Evolutionary conservation across 1,140 invertebrate species (phyloP), one percentile per base, ranked within the genome.

Genomic region (Charaxes varanes): DNA sequence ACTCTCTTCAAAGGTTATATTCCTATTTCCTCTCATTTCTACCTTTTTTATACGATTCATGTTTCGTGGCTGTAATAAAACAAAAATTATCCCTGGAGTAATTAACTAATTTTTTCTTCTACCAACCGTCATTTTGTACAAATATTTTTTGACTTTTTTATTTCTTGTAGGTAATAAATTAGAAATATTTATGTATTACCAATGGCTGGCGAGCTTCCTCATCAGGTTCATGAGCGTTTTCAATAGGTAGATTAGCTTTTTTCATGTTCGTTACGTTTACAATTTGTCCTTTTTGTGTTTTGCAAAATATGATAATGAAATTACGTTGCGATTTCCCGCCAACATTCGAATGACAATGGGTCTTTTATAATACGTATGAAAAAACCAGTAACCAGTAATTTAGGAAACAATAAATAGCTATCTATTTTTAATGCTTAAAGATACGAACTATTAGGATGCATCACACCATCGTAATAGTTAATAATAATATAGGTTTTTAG

Each of bases 191-290:
- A 32, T n/a, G n/a, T n/a, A 36, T 58, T 62, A 77, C 72, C 30
- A 17, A 22, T 6, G 61, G 58, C 28, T 65, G 63, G 18, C 26
- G 43, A 13, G 70, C 74, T 59, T 56, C 66, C 58, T 79, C 70
- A 11, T 28, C 23, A 4, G 72, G 70, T 51, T 70, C 66, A 23
- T 33, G 24, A 21, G 72, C 67, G 3, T 33, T 69, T 52, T 60
- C 61, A 11, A 30, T 47, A n/a, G 74, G 62, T 38, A 74, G 55
- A 49, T 56, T 60, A 11, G 31, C 66, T 31, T 51, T 54, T 17
- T 65, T 36, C 65, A 69, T 71, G 12, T 21, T 42, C 17, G 15
- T 28, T 15, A 14, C 4, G n/a, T 28, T n/a, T n/a, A n/a, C n/a
- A n/a, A n/a, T n/a, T n/a, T n/a, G n/a, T n/a, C n/a, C n/a, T n/a